Percentiles rank a stretch among this genome's conserved stretches.
Evolutionary conservation across 2,888 invertebrate species (phyloP).

Genomic region (Coleophora flavipennella): DNA sequence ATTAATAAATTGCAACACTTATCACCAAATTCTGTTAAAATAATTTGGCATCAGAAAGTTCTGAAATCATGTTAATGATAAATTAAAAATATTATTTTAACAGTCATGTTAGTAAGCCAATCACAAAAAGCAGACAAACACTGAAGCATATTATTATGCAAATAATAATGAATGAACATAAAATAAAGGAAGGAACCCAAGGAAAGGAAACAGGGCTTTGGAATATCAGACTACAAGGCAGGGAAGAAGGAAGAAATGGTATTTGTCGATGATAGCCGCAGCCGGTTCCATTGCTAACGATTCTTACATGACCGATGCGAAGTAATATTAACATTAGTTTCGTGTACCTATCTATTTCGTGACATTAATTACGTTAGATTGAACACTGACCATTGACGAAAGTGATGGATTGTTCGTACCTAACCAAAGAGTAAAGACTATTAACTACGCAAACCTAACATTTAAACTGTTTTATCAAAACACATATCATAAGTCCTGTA

Average conservation of each 20-base stretch:
- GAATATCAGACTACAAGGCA: constrained; percentile 29
- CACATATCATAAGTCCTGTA: too few species aligned
- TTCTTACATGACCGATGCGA: constrained; percentile 22
- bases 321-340: too few species aligned
- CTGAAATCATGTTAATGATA: too few species aligned
- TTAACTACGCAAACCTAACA: too few species aligned
- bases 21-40: constrained; percentile 23
- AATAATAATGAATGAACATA: constrained; percentile 45
- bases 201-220: constrained; percentile 34
- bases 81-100: constrained; percentile 32
- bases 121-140: constrained; percentile 34
- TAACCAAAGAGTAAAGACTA: too few species aligned
- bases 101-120: constrained; percentile 38
- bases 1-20: constrained; percentile 22
- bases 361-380: too few species aligned
- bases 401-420: too few species aligned
- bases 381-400: too few species aligned
- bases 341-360: too few species aligned
- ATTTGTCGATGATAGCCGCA: constrained; percentile 67
- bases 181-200: constrained; percentile 46
- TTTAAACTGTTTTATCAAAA: too few species aligned
- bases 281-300: constrained; percentile 55
- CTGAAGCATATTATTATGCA: constrained; percentile 38
- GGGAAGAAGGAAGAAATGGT: constrained; percentile 46
- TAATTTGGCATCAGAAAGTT: too few species aligned